Percentiles rank a stretch among this genome's conserved stretches.
phyloP scores from a whole-genome alignment of 2,888 invertebrate genomes.

The Agrilus biguttatus region DNA sequence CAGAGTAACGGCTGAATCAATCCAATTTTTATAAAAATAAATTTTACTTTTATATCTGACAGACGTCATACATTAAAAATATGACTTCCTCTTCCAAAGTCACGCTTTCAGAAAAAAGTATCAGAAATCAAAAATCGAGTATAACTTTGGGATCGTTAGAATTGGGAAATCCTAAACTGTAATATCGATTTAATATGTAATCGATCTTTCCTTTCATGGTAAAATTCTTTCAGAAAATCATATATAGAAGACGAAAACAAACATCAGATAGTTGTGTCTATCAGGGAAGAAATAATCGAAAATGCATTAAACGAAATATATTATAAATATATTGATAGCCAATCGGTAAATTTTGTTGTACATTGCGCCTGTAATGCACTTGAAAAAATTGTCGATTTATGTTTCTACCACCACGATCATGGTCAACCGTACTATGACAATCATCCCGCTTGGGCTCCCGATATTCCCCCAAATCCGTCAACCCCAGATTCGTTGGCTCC shows the following conservation, averaged over 20 bases:
- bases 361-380: constrained; percentile 33
- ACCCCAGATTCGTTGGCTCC: constrained; percentile 6
- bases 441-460: constrained; percentile 5
- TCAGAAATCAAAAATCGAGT: too few species aligned
- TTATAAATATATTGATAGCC: constrained; percentile 30
- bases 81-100: too few species aligned
- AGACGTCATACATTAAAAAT: too few species aligned
- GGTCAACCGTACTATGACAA: constrained; percentile 32
- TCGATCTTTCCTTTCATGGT: not conserved
- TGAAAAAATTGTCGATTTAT: constrained; percentile 33
- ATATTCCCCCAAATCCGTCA: constrained; percentile 4
- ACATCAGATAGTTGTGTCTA: constrained; percentile 30
- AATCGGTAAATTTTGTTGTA: constrained; percentile 27
- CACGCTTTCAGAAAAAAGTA: too few species aligned
- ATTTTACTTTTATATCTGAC: too few species aligned
- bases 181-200: not conserved
- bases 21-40: too few species aligned
- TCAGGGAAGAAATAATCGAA: constrained; percentile 34
- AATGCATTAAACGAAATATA: constrained; percentile 26
- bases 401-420: constrained; percentile 35
- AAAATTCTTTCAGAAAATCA: constrained; percentile 17
- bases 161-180: not conserved
- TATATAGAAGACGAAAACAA: constrained; percentile 33
- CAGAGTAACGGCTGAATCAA: too few species aligned
- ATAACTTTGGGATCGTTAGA: too few species aligned